Percentiles rank a stretch among this genome's conserved stretches.
Conservation (phyloP, 1,140 invertebrate genomes). For the Ruditapes philippinarum region DNA sequence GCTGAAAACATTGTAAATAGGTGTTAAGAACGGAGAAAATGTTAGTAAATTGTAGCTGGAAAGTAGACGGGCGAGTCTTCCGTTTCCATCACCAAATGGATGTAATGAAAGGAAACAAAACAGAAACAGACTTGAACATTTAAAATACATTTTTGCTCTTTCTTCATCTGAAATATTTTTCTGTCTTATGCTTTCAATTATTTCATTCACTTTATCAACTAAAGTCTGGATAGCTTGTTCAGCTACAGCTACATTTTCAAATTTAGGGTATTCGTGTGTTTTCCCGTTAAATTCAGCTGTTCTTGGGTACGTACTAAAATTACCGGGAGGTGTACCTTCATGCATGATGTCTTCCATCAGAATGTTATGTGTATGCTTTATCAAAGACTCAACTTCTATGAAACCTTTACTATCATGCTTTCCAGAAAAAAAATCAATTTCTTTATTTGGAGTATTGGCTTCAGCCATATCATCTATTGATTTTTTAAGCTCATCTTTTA, state of each 20-base stretch:
- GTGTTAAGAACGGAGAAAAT: conserved; percentile 47
- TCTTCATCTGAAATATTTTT: not conserved
- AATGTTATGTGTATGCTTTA: not conserved
- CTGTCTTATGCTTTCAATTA: not conserved
- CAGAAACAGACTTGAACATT: conserved; percentile 25
- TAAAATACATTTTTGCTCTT: not conserved
- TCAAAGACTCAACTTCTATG: conserved; percentile 8
- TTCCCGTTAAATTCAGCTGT: not conserved
- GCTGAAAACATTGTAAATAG: conserved; percentile 46
- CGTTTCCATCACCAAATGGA: conserved; percentile 50
- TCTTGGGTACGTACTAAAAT: not conserved
- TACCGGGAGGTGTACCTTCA: not conserved
- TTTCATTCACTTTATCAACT: conserved; percentile 14
- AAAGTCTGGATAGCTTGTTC: not conserved
- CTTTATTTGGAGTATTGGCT: too few species aligned
- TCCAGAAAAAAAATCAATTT: not conserved
- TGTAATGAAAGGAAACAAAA: conserved; percentile 5
- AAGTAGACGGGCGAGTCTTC: conserved; percentile 19
- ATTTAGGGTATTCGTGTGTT: not conserved
- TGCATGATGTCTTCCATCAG: conserved; percentile 9
- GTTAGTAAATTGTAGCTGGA: not conserved
- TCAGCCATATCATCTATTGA: too few species aligned
- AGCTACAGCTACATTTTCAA: not conserved
- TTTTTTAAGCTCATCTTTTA: not conserved
- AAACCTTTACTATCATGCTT: not conserved